Conservation (phyloP, 2,888 invertebrate genomes). For the Endomychus coccineus region DNA sequence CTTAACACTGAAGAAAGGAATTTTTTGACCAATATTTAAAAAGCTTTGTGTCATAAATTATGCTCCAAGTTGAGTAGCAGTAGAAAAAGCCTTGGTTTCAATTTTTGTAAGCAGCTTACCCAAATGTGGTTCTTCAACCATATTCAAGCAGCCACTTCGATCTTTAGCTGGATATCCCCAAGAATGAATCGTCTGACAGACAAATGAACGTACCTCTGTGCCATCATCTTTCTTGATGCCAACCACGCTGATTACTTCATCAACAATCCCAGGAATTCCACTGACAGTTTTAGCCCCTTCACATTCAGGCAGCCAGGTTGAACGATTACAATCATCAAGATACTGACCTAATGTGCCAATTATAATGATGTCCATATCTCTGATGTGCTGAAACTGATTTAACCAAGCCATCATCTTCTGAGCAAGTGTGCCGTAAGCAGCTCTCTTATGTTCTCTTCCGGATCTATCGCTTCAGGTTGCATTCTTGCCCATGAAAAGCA, state of each 20-base stretch:
- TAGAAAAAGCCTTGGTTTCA: too few relatives aligned
- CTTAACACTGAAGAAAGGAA: too few relatives aligned
- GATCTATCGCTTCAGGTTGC: slow-evolving; percentile 5
- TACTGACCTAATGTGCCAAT: slow-evolving; percentile 6
- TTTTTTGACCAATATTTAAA: too few relatives aligned
- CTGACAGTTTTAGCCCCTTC: slow-evolving; percentile 5
- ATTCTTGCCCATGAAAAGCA: too few relatives aligned
- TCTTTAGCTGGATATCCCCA: too few relatives aligned
- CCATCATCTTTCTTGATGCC: slow-evolving; percentile 5
- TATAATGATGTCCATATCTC: slow-evolving; percentile 5
- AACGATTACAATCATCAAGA: slow-evolving; percentile 7
- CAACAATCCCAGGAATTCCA: slow-evolving; percentile 7
- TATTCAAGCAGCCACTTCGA: too few relatives aligned
- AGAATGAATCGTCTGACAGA: slow-evolving; percentile 1
- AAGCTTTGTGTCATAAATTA: too few relatives aligned
- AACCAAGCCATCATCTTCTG: slow-evolving; percentile 8
- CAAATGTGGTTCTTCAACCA: too few relatives aligned
- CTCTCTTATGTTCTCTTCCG: slow-evolving; percentile 1
- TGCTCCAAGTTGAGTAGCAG: too few relatives aligned
- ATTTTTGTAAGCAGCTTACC: too few relatives aligned
- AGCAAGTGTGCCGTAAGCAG: slow-evolving; percentile 2
- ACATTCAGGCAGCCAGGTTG: slow-evolving; percentile 5
- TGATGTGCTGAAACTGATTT: slow-evolving; percentile 5
- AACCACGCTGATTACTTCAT: slow-evolving; percentile 8
- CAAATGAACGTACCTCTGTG: slow-evolving; percentile 7